Evolutionary conservation across 2,888 invertebrate species (phyloP), one percentile per base, ranked within the genome.

Genomic region (Drosophila prolongata): DNA sequence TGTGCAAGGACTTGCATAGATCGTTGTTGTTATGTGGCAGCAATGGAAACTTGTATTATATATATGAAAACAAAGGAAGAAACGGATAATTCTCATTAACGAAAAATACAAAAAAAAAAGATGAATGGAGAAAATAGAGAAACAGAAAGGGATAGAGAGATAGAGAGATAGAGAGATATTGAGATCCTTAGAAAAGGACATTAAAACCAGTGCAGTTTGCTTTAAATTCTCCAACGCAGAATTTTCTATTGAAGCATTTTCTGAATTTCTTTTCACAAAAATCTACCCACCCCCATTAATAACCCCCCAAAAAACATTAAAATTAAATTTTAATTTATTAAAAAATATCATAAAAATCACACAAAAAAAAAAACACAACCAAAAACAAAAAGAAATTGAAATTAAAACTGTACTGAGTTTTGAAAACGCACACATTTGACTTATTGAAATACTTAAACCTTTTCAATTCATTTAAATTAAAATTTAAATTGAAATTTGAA

Each of bases 201-300:
- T 50, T 53, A 46, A 71, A 72, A 72, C 55, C 87, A 87, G 87
- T 87, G 88, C 87, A 89, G 87, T 87, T 83, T 79, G 80, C 88
- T 83, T 85, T 79, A 77, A 83, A 82, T 86, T 80, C 79, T 81
- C 62, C 49, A 56, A 16, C 37, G 52, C 49, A 77, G 84, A 82
- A 75, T 85, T 87, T 79, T 64, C 56, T 58, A 65, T 74, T 74
- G 69, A 85, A 78, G 76, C 81, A 86, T 86, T 83, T 84, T 76
- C 78, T 53, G 69, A 82, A 78, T 80, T 82, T 81, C 66, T 66
- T 76, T 76, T 75, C 67, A 40, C 60, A 78, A 16, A 30, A 30
- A 30, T 8, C 8, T 8, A 30, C 40, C 19, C 6, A 6, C 24
- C 27, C 43, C 43, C 34, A 44, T 24, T 24, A 24, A 43, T 19